Base-by-base conservation (phyloP, 2,888 invertebrate species). In the Crepidodera aurea region DNA sequence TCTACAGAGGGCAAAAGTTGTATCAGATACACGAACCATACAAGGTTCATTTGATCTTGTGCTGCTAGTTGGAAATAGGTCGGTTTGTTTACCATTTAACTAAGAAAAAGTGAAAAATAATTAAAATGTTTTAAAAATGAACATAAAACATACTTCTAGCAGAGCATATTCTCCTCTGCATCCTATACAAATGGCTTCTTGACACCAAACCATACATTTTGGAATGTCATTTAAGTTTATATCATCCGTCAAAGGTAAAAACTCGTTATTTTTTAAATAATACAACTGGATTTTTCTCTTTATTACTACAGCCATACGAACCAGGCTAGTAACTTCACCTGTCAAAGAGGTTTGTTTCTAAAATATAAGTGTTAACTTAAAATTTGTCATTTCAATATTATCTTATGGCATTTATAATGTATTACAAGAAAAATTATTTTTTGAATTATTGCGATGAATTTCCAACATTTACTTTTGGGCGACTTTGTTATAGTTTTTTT, bases 291-390 rank as follows among this genome's bases (percentile, higher is more conserved):
- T 82, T 79, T 90, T 91, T 72, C 92, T 85, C 76, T 92, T 90
- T 0, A 96, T 94, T 16, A 91, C 94, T 16, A 96, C 94, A 77
- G 94, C 94, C 68, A 98, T 83, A 42, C 93, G 86, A n/a, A 96
- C 89, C 10, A 90, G 85, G 1, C 90, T 87, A 65, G 88, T 89
- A 27, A 87, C 86, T 73, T 90, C 89, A 1, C 94, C 94, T n/a
- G 91, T 90, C 44, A 88, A 81, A 2, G 86, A 83, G n/a, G 78
- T 81, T 67, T 82, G 81, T 73, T 83, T 83, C 86, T 88, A 16
- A 75, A 50, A 63, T 32, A 22, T 10, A 54, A 15, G n/a, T n/a
- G n/a, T n/a, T n/a, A n/a, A n/a, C n/a, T n/a, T n/a, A n/a, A n/a
- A n/a, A n/a, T n/a, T n/a, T n/a, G n/a, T n/a, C n/a, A n/a, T n/a